A percentile compares a stretch with the other conserved stretches of the same genome.
phyloP scores from a whole-genome alignment of 92 coral and sea anemone species.

The Palythoa grandiflora region DNA sequence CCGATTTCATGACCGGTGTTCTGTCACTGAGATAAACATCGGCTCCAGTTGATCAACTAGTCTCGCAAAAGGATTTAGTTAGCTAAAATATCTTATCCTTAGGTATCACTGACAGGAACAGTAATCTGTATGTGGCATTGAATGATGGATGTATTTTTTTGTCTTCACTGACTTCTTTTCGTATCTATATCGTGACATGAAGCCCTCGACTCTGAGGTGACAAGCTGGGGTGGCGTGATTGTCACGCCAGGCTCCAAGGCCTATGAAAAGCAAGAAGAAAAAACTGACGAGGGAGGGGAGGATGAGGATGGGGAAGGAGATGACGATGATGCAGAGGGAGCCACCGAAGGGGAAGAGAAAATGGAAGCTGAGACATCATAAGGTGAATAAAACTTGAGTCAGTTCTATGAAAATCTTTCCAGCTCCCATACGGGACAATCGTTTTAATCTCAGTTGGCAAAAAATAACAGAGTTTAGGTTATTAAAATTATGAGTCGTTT shows the following conservation, averaged over 20 bases:
- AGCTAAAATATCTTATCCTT: no score
- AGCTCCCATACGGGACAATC: no score
- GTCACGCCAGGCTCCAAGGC: constrained; percentile 96
- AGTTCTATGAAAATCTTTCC: no score
- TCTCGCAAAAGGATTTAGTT: no score
- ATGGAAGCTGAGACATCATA: constrained; percentile 72
- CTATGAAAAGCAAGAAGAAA: constrained; percentile 92
- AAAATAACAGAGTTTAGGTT: no score
- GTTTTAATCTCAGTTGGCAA: no score
- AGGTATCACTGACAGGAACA: no score
- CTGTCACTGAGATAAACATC: no score
- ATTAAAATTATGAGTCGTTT: no score
- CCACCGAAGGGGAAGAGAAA: constrained; percentile 76
- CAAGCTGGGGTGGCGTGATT: constrained; percentile 99
- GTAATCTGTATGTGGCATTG: no score
- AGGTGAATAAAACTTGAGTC: neutral
- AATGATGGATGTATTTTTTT: neutral
- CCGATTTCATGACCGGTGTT: no score
- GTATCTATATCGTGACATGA: neutral
- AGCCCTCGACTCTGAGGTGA: constrained; percentile 93
- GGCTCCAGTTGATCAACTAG: no score
- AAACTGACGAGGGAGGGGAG: constrained; percentile 90
- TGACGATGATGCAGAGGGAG: constrained; percentile 61
- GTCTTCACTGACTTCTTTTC: neutral
- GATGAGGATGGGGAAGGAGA: constrained; percentile 77